Base-by-base conservation (phyloP, 2,888 invertebrate species). In the Ochlodes sylvanus region DNA sequence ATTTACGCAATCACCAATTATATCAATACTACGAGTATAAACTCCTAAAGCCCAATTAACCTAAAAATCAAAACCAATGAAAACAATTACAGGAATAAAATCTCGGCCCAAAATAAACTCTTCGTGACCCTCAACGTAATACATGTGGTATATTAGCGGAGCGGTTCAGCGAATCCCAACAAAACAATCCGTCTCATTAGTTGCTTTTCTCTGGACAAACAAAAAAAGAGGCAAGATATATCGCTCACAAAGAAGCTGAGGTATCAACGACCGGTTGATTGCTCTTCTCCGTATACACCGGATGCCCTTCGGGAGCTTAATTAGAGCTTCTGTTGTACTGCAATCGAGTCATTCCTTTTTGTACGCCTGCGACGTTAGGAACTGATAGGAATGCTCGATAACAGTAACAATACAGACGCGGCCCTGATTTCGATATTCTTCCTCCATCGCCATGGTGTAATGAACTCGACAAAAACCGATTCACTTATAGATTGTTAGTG, bases 191-290 rank as follows among this genome's bases (percentile, higher is more conserved):
- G 71, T 80, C 79, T 83, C 81, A 84, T 83, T 83, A 84, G 81
- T 75, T 72, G 73, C 75, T 77, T 77, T 76, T 72, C 75, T 76
- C 75, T 63, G 69, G 64, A 63, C 65, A 71, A 73, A 75, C 72
- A 73, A 72, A 72, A 70, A 69, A 72, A 72, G 70, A 9, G 44
- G 50, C 68, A 68, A 63, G 68, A 68, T 68, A 68, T 68, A 68
- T 68, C 62, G 68, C 57, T 63, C 72, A 75, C 75, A 73, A 68
- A 68, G 68, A 76, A 72, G 75, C 75, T 72, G 76, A 73, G 83
- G 87, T 86, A 82, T 81, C 89, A 90, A 90, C 85, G 90, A 88
- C 90, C 90, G 84, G 81, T 83, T 90, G 87, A 90, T 90, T 87
- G 83, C 84, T 68, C 68, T 68, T 68, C 68, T 68, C 50, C 47